Base-by-base conservation (phyloP, 2,113 vertebrate genomes). In the Corythornis vintsioides region DNA sequence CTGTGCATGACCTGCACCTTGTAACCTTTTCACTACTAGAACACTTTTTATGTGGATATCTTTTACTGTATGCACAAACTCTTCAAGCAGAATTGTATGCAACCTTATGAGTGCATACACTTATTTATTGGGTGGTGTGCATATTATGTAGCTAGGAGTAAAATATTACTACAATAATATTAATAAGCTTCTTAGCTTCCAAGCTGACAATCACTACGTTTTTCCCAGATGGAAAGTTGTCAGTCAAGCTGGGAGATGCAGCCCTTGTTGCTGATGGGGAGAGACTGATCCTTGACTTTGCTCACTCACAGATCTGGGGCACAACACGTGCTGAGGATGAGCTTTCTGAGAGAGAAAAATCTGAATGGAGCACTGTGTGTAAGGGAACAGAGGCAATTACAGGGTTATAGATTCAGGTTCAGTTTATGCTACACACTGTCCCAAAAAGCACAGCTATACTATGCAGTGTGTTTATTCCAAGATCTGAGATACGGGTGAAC, bases 331-430 rank as follows among this genome's bases (percentile, higher is more conserved):
- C 55, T 79, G 14, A 79, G 45, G 26, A 64, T 85, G 50, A 85
- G 35, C 12, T 89, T 83, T 76, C 50, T 15, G 24, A 91, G n/a
- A 29, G n/a, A 10, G 57, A 57, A 67, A 82, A 55, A 15, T 91
- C 28, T 35, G 35, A 4, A 56, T 17, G 28, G 28, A 82, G 13
- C 11, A 25, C 10, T 60, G 12, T 45, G 13, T 0, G 0, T 48
- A 38, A 52, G 12, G 18, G 10, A 88, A 93, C 7, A 59, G n/a
- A 43, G 12, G 16, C 17, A 43, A 74, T 50, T 33, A 64, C 4
- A 74, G 9, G 13, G 25, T 17, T 82, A 18, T 7, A 7, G 67
- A 72, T 91, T 87, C 43, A 66, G 52, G 19, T 84, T 82, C 40
- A n/a, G 4, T 78, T 85, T 75, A 60, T 72, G 40, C 22, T 56